phyloP scores from a whole-genome alignment of 2,888 invertebrate genomes.

The Dorcus parallelipipedus region DNA sequence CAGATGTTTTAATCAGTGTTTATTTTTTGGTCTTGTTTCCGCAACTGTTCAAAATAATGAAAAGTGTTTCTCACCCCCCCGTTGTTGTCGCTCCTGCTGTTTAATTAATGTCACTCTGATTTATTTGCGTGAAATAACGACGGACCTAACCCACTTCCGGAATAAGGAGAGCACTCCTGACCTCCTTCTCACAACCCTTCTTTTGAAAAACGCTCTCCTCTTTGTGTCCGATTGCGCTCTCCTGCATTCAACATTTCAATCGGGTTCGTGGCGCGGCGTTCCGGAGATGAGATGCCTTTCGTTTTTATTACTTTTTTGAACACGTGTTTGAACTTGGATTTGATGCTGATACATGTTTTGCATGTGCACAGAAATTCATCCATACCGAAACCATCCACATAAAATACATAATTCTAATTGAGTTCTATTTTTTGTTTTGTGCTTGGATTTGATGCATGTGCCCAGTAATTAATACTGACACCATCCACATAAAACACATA shows the following conservation, averaged over 20 bases:
- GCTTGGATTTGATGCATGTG: neutral
- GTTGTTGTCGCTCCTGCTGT: no score
- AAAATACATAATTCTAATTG: no score
- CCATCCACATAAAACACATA: no score
- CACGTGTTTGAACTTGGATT: neutral
- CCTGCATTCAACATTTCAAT: no score
- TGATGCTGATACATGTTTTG: neutral
- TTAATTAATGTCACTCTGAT: neutral
- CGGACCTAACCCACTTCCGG: conserved; percentile 14
- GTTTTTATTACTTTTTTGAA: neutral
- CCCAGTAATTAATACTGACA: no score
- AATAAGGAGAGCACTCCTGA: conserved; percentile 10
- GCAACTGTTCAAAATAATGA: no score
- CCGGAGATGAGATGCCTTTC: no score
- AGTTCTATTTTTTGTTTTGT: neutral
- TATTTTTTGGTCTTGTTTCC: no score
- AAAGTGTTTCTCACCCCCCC: no score
- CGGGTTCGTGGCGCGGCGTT: no score
- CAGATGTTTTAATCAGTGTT: no score
- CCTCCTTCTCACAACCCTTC: conserved; percentile 17
- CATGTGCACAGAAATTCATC: neutral
- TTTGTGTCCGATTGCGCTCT: neutral
- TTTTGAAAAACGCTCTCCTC: neutral
- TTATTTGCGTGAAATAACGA: conserved; percentile 5
- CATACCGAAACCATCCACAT: no score